phyloP scores from a whole-genome alignment of 2,113 vertebrate genomes.

The Silurus asotus region DNA sequence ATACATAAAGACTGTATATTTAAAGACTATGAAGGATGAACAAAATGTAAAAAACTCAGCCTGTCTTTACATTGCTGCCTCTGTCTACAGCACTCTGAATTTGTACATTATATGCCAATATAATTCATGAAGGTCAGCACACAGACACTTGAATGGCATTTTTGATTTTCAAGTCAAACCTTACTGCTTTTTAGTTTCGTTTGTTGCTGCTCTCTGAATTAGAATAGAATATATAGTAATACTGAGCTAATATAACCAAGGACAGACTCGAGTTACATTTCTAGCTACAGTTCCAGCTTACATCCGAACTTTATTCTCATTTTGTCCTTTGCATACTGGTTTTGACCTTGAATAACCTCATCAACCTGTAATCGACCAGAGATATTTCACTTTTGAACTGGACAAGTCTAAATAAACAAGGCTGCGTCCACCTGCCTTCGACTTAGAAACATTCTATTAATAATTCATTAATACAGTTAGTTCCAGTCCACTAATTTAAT shows the following conservation, averaged over 20 bases:
- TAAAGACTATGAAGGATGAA: not conserved
- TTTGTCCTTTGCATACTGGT: not conserved
- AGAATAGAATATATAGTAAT: not conserved
- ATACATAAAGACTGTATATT: not conserved
- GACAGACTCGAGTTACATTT: not conserved
- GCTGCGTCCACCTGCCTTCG: not conserved
- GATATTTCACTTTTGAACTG: not conserved
- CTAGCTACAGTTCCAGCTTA: not conserved
- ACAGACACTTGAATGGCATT: not conserved
- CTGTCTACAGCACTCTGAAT: slow-evolving; percentile 17
- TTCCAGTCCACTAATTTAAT: not conserved
- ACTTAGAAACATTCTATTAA: not conserved
- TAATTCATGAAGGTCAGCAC: not conserved
- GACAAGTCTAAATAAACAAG: not conserved
- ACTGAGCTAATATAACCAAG: not conserved
- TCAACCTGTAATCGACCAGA: not conserved
- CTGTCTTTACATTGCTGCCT: not conserved
- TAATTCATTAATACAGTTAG: not conserved
- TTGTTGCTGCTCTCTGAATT: not conserved
- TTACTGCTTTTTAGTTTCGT: not conserved
- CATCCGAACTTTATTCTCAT: not conserved
- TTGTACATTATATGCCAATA: not conserved
- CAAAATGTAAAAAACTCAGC: not conserved
- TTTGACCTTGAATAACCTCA: not conserved
- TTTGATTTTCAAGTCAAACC: not conserved